phyloP scores from a whole-genome alignment of 1,140 invertebrate genomes.

The Lucilia cuprina region DNA sequence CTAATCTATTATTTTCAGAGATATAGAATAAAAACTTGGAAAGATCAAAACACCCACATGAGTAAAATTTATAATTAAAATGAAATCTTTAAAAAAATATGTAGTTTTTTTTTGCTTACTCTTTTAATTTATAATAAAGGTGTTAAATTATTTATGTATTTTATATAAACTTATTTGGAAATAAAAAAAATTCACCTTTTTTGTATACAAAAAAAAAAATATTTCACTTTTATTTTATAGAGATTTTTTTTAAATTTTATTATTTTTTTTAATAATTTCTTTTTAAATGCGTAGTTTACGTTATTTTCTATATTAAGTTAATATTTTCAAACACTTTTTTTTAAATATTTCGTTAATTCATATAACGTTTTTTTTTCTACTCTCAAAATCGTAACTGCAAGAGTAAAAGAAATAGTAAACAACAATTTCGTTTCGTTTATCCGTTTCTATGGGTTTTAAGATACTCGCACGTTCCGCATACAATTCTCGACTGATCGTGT shows the following conservation, averaged over 20 bases:
- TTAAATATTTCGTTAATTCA: background rate
- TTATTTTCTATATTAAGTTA: background rate
- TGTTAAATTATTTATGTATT: too few relatives aligned
- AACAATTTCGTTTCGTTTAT: constrained; percentile 5
- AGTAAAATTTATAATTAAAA: background rate
- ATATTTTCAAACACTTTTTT: background rate
- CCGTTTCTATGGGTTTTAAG: constrained; percentile 2
- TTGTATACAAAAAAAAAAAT: background rate
- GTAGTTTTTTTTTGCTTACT: too few relatives aligned
- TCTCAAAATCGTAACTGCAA: background rate
- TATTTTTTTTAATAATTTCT: background rate
- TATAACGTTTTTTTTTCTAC: background rate
- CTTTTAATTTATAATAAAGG: too few relatives aligned
- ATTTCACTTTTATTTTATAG: background rate
- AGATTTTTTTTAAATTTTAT: background rate
- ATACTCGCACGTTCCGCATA: constrained; percentile 26
- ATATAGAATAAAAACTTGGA: too few relatives aligned
- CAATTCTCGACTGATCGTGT: constrained; percentile 35
- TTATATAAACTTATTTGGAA: background rate
- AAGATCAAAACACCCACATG: background rate
- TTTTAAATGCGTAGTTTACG: background rate
- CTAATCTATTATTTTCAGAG: background rate
- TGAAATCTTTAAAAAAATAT: too few relatives aligned
- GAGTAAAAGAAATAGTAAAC: too few relatives aligned
- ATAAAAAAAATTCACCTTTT: background rate